phyloP scores from a whole-genome alignment of 2,888 invertebrate species.

The Lithophane ornitopus region DNA sequence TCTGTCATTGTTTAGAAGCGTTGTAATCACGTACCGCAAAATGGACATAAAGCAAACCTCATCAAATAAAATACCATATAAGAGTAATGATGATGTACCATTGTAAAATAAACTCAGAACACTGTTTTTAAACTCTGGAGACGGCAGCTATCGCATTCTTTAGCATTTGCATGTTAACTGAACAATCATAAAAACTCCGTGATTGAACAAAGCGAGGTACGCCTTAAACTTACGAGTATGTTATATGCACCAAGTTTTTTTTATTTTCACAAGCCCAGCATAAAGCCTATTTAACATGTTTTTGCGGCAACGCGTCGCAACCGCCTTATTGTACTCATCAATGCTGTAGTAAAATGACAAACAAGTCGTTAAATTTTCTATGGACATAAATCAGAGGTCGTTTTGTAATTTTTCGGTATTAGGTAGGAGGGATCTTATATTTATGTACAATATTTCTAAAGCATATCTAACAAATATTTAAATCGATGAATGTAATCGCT shows the following conservation, averaged over 20 bases:
- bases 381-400: slow-evolving; percentile 76
- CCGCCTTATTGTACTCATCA: slow-evolving; percentile 78
- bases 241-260: slow-evolving; percentile 61
- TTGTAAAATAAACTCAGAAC: slow-evolving; percentile 8
- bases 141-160: slow-evolving; percentile 48
- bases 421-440: slow-evolving; percentile 62
- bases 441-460: slow-evolving; percentile 61
- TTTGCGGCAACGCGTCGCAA: slow-evolving; percentile 73
- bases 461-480: slow-evolving; percentile 55
- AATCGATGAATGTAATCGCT: slow-evolving; percentile 32
- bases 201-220: slow-evolving; percentile 61
- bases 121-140: slow-evolving; percentile 7
- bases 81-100: neutral
- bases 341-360: slow-evolving; percentile 79
- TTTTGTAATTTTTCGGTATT: slow-evolving; percentile 68
- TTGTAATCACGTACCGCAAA: neutral
- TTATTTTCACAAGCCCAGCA: slow-evolving; percentile 69
- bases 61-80: slow-evolving; percentile 2
- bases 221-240: slow-evolving; percentile 55
- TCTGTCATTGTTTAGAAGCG: neutral
- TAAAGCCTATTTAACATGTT: slow-evolving; percentile 77
- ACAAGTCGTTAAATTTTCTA: slow-evolving; percentile 79
- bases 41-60: neutral
- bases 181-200: slow-evolving; percentile 56
- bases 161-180: slow-evolving; percentile 62